These are phyloP conservation scores for Tringa solitaria DNA, from an alignment of 2,113 vertebrate species.

Conservation along the genomic window DNA sequence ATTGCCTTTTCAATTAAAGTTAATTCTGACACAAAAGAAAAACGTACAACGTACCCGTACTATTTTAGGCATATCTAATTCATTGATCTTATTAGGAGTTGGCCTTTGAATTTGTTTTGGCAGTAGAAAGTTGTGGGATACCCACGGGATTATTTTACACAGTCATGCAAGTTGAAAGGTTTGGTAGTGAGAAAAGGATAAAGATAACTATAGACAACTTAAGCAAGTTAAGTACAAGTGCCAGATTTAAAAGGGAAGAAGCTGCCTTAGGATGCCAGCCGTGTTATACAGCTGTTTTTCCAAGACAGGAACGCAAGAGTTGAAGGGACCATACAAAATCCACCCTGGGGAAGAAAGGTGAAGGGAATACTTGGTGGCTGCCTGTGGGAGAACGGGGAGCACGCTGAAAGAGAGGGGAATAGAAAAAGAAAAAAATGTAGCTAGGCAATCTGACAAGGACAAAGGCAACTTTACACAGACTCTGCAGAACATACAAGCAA, in stretches of 20 bases:
- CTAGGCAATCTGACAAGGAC: not conserved
- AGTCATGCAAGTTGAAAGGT: not conserved
- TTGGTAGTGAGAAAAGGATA: not conserved
- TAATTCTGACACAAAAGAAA: not conserved
- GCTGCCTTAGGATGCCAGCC: not conserved
- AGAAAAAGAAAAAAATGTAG: not conserved
- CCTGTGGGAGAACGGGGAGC: not conserved
- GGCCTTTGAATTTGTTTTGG: not conserved
- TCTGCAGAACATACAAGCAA: not conserved
- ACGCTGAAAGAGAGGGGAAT: not conserved
- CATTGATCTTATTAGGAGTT: not conserved
- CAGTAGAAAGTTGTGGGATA: not conserved
- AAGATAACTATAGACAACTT: not conserved
- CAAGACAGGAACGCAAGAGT: not conserved
- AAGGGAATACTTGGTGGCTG: not conserved
- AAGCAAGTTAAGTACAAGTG: not conserved
- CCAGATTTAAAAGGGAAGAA: not conserved
- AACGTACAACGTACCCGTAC: rapidly evolving
- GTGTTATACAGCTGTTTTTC: not conserved
- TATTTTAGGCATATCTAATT: not conserved
- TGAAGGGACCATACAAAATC: not conserved
- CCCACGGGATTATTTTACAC: not conserved
- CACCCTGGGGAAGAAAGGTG: not conserved
- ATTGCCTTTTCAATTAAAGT: not conserved
- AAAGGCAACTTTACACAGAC: not conserved